Conservation (phyloP, 1,140 invertebrate genomes). For the Rhyacophila brunnea region DNA sequence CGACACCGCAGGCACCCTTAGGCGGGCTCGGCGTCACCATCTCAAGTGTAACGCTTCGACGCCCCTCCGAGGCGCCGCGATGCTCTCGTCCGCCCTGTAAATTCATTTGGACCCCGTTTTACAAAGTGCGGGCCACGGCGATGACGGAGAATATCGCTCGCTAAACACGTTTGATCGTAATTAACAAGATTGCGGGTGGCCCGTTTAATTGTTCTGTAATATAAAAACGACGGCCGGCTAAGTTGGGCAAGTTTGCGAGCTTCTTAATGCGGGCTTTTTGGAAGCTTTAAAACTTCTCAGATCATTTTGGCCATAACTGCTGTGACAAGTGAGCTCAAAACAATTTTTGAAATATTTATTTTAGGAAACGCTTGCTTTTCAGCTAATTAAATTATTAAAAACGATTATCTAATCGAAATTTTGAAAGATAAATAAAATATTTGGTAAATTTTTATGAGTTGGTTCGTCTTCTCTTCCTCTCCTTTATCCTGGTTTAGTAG, state of each 20-base stretch:
- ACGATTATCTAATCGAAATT: no score
- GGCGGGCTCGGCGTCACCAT: slow-evolving; percentile 1
- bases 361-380: no score
- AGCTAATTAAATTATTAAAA: no score
- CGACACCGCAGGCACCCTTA: background rate
- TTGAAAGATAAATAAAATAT: no score
- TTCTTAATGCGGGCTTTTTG: background rate
- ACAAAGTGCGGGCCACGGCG: slow-evolving; percentile 10
- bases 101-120: slow-evolving; percentile 24
- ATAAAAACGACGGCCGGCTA: slow-evolving; percentile 25
- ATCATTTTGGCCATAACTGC: no score
- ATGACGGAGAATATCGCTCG: slow-evolving; percentile 21
- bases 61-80: background rate
- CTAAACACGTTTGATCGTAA: slow-evolving; percentile 30
- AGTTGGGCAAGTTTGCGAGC: slow-evolving; percentile 10
- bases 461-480: no score
- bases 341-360: no score
- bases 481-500: no score
- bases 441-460: no score
- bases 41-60: background rate
- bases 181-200: slow-evolving; percentile 27
- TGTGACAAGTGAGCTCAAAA: no score
- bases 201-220: slow-evolving; percentile 29
- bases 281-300: background rate
- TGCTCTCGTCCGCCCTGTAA: slow-evolving; percentile 4